phyloP scores from a whole-genome alignment of 2,888 invertebrate genomes.

The Hydrotaea cyrtoneurina region DNA sequence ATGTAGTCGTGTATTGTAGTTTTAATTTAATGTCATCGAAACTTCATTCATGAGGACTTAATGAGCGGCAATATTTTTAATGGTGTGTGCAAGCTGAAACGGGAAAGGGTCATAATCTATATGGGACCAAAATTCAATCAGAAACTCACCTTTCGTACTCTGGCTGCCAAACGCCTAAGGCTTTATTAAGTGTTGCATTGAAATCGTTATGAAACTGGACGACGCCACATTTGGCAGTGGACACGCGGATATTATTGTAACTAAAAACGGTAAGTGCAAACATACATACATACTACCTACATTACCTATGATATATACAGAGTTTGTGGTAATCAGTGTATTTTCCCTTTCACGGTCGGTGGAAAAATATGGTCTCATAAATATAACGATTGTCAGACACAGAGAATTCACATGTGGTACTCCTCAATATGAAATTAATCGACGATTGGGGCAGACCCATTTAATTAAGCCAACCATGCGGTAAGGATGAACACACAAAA shows the following conservation, averaged over 20 bases:
- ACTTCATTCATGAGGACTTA: slow-evolving; percentile 95
- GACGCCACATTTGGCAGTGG: slow-evolving; percentile 97
- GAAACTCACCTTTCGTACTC: slow-evolving; percentile 95
- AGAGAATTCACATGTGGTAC: not conserved
- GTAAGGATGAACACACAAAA: not conserved
- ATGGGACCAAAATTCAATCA: slow-evolving; percentile 93
- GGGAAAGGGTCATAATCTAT: slow-evolving; percentile 93
- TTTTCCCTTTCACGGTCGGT: not conserved
- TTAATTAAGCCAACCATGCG: slow-evolving; percentile 24
- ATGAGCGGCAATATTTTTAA: slow-evolving; percentile 89
- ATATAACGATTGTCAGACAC: not conserved
- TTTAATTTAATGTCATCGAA: slow-evolving; percentile 92
- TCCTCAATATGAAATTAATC: slow-evolving; percentile 70
- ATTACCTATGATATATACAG: slow-evolving; percentile 40
- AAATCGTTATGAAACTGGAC: slow-evolving; percentile 93
- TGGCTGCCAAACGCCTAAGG: slow-evolving; percentile 92
- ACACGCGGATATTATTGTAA: slow-evolving; percentile 98
- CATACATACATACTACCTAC: too few relatives aligned
- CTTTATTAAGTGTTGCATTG: slow-evolving; percentile 98
- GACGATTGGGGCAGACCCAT: slow-evolving; percentile 6
- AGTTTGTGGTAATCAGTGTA: too few relatives aligned
- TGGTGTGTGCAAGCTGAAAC: slow-evolving; percentile 94
- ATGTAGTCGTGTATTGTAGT: slow-evolving; percentile 18
- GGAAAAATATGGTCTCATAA: not conserved
- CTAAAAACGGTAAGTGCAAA: slow-evolving; percentile 88